Conservation (phyloP, 2,888 invertebrate species). For the Protodeltote pygarga region DNA sequence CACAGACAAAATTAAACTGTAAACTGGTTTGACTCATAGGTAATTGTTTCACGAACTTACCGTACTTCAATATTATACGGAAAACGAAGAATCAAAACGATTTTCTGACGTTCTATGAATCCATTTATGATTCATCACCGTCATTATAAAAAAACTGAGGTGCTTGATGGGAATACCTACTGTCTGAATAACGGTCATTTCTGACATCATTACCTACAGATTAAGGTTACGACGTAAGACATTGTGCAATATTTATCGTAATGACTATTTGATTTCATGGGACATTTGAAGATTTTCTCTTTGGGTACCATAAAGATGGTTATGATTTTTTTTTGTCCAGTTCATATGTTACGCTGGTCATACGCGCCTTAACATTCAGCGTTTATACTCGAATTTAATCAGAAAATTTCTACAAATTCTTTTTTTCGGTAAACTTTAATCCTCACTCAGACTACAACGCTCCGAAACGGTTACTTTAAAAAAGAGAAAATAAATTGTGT, state of each 20-base stretch:
- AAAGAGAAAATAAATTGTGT: too few relatives aligned
- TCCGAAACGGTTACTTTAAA: too few relatives aligned
- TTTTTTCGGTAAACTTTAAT: too few relatives aligned
- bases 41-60: too few relatives aligned
- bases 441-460: too few relatives aligned
- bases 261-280: conserved; percentile 6
- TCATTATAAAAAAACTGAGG: conserved; percentile 13
- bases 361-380: not conserved
- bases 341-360: not conserved
- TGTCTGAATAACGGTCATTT: conserved; percentile 30
- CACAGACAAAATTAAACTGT: too few relatives aligned
- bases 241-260: conserved; percentile 28
- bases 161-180: conserved; percentile 3
- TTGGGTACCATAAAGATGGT: not conserved
- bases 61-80: not conserved
- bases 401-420: too few relatives aligned
- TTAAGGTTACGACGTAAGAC: conserved; percentile 16
- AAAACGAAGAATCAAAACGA: not conserved
- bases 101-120: conserved; percentile 30
- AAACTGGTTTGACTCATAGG: too few relatives aligned
- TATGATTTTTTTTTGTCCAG: not conserved
- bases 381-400: too few relatives aligned
- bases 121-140: conserved; percentile 27
- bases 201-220: conserved; percentile 19
- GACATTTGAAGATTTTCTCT: conserved; percentile 20